Evolutionary conservation across 2,888 invertebrate genomes (phyloP), one percentile per base, ranked within the genome.

Genomic region (Listrodromus nycthemerus): DNA sequence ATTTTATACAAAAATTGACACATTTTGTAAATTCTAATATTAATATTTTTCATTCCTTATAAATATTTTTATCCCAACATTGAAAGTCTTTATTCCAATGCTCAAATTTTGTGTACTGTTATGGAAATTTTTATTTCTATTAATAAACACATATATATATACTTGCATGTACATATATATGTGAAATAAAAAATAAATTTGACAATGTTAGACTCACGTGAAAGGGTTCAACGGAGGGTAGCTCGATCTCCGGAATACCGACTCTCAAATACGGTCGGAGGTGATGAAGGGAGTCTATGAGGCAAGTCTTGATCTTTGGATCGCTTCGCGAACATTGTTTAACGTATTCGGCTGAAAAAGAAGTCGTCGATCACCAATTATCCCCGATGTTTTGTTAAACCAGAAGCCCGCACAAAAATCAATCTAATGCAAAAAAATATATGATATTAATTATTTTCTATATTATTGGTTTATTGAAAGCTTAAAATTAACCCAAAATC

Each of bases 281-380:
- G 84, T 94, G 94, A 81, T 94, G 93, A 16, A 94, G 90, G 33
- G 94, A 91, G 69, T 90, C 88, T 61, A 94, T 92, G 81, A 94
- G 88, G 86, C 94, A 94, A 16, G 90, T 88, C 76, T 92, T 92
- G 73, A 94, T 74, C 58, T 94, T 90, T 0, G 94, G 94, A 85
- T 94, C 94, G 80, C 94, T 94, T 88, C 95, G 95, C 78, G 94
- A 94, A 87, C 96, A 96, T 92, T 96, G 96, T 89, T 96, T 96
- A 67, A 96, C 95, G 90, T 96, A 96, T 83, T 90, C 89, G 24
- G 92, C 93, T 93, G 86, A 16, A 87, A 89, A 55, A 24, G 24
- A 69, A 73, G 19, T 37, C 45, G 13, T 13, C 13, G 0, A 30
- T 63, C 19, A 2, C 30, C 10, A 66, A 30, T 48, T 61, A 1